These are phyloP conservation scores for Glossosoma conforme DNA, from an alignment of 1,140 invertebrate genomes.

Conservation along the genomic window DNA sequence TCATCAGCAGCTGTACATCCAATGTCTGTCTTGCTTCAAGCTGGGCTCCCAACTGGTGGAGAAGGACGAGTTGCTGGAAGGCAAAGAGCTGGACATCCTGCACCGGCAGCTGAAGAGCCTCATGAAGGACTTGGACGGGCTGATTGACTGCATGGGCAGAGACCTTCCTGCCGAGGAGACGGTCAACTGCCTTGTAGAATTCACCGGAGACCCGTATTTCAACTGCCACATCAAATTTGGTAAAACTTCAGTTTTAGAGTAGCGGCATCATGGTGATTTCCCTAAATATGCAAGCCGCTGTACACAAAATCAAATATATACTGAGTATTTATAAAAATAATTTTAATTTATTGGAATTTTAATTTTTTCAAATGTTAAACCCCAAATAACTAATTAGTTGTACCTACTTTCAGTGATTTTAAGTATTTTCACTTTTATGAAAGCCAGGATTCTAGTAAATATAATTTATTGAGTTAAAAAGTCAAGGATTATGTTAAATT, in stretches of 20 bases:
- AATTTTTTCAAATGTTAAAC: too few species aligned
- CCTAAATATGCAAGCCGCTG: too few species aligned
- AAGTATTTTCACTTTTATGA: too few species aligned
- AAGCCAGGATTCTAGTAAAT: too few species aligned
- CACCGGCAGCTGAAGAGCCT: conserved; percentile 14
- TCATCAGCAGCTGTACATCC: conserved; percentile 20
- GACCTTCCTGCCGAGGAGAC: conserved; percentile 20
- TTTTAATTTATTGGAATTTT: too few species aligned
- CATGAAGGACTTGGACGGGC: conserved; percentile 11
- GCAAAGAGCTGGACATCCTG: conserved; percentile 3
- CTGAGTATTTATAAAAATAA: too few species aligned
- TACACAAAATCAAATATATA: too few species aligned
- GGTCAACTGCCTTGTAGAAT: conserved; percentile 19
- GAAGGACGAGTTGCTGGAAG: conserved; percentile 6
- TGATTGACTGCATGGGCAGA: conserved; percentile 7
- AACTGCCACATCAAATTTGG: conserved; percentile 12
- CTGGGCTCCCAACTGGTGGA: conserved; percentile 13
- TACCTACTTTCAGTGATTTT: too few species aligned
- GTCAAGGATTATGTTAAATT: too few species aligned
- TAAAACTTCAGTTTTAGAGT: conserved; percentile 3
- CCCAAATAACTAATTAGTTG: too few species aligned
- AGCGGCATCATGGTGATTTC: too few species aligned
- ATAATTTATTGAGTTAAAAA: too few species aligned
- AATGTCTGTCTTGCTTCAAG: conserved; percentile 22
- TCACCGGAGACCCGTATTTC: conserved; percentile 11